Evolutionary conservation across 2,888 invertebrate genomes (phyloP).

Genomic region (Sthenelais limicola): DNA sequence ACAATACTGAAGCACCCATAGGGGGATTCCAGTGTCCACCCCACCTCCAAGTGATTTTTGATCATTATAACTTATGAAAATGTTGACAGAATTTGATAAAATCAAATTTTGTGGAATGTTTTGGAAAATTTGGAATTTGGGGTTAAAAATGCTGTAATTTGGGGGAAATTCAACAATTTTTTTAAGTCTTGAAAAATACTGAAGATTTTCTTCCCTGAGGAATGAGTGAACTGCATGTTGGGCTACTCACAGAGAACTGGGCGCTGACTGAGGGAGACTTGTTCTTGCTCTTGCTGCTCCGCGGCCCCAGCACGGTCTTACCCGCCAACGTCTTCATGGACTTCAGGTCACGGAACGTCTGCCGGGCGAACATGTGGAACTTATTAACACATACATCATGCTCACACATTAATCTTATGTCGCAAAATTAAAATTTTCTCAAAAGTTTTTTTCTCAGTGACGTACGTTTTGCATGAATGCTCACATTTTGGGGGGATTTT

Average conservation of each 20-base stretch:
- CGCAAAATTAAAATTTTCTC: neutral
- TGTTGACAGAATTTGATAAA: too few relatives aligned
- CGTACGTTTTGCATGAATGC: neutral
- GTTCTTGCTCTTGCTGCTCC: conserved; percentile 66
- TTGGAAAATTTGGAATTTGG: too few relatives aligned
- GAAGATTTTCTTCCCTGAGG: too few relatives aligned
- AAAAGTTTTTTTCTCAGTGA: neutral
- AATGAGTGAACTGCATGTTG: too few relatives aligned
- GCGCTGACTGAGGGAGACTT: conserved; percentile 92
- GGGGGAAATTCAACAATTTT: neutral
- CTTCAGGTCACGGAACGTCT: conserved; percentile 90
- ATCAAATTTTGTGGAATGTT: too few relatives aligned
- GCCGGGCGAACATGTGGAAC: conserved; percentile 61
- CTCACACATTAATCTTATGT: neutral
- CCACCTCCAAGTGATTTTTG: too few relatives aligned
- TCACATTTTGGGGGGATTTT: neutral
- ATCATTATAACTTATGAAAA: too few relatives aligned
- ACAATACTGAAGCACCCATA: too few relatives aligned
- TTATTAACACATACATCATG: neutral
- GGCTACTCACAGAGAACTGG: conserved; percentile 80
- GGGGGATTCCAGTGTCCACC: too few relatives aligned
- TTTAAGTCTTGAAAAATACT: neutral
- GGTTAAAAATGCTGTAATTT: neutral
- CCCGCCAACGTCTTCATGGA: conserved; percentile 93
- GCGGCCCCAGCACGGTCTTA: conserved; percentile 75